Percentiles rank a stretch among this genome's conserved stretches.
Conservation (phyloP, 1,140 invertebrate genomes). For the Eciton burchellii region DNA sequence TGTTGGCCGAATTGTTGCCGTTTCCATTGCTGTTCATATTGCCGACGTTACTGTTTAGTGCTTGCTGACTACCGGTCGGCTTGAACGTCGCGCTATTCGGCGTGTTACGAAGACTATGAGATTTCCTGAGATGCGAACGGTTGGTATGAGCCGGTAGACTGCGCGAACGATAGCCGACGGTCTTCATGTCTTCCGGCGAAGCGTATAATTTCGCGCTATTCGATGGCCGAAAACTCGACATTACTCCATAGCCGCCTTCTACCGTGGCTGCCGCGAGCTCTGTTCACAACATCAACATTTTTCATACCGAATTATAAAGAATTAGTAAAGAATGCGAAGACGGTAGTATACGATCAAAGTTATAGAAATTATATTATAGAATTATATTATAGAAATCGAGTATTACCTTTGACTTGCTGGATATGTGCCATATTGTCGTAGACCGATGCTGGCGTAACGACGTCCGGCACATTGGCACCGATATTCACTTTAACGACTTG, state of each 20-base stretch:
- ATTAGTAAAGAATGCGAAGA: neutral
- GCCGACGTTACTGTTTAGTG: slow-evolving; percentile 49
- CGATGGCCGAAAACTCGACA: slow-evolving; percentile 94
- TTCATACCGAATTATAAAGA: neutral
- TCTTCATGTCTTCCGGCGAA: slow-evolving; percentile 93
- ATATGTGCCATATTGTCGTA: slow-evolving; percentile 85
- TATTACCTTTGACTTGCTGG: slow-evolving; percentile 84
- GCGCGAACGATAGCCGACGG: slow-evolving; percentile 91
- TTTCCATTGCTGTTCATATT: slow-evolving; percentile 75
- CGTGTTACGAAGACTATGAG: slow-evolving; percentile 87
- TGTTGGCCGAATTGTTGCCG: slow-evolving; percentile 74
- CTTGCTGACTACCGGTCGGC: slow-evolving; percentile 62
- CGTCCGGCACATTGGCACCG: slow-evolving; percentile 82
- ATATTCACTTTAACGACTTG: slow-evolving; percentile 92
- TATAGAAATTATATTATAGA: no score
- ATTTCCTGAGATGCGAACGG: slow-evolving; percentile 88
- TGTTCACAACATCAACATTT: slow-evolving; percentile 52
- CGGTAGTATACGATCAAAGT: neutral
- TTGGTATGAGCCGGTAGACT: slow-evolving; percentile 85
- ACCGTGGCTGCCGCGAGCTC: slow-evolving; percentile 83
- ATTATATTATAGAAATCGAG: neutral
- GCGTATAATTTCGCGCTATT: slow-evolving; percentile 95
- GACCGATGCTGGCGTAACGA: slow-evolving; percentile 82
- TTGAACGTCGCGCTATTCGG: slow-evolving; percentile 83
- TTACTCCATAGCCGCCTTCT: slow-evolving; percentile 85